phyloP scores from a whole-genome alignment of 2,888 invertebrate species.

The Subacronicta megacephala region DNA sequence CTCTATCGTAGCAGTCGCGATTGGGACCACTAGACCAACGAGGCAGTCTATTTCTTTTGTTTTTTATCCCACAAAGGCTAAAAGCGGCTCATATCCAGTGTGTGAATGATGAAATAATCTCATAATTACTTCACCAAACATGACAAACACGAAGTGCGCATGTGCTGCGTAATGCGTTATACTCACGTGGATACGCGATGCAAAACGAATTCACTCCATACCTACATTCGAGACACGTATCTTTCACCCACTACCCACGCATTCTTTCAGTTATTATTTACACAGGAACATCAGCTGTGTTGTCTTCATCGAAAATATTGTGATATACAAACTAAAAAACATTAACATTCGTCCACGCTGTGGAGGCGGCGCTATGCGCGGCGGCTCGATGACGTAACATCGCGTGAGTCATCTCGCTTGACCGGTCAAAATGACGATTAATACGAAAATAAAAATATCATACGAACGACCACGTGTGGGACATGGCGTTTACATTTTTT shows the following conservation, averaged over 20 bases:
- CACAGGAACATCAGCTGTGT: conserved; percentile 15
- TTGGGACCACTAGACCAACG: no score
- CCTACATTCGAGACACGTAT: not conserved
- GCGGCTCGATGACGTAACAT: conserved; percentile 27
- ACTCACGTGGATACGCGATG: no score
- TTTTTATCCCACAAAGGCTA: no score
- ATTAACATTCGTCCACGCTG: conserved; percentile 5
- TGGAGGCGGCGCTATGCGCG: conserved; percentile 4
- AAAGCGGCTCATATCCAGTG: no score
- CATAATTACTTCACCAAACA: no score
- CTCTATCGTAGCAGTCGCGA: no score
- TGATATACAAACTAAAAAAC: conserved; percentile 26
- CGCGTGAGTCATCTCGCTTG: conserved; percentile 55
- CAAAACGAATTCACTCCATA: no score
- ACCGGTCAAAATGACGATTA: conserved; percentile 63
- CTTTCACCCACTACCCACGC: not conserved
- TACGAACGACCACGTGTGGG: conserved; percentile 59
- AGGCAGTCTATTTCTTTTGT: no score
- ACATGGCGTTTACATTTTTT: conserved; percentile 30
- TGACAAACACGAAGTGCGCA: no score
- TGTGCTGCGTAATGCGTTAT: no score
- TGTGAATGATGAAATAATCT: no score
- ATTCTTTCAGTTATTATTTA: not conserved
- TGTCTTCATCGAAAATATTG: conserved; percentile 24
- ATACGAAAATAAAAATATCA: conserved; percentile 65